Evolutionary conservation across 2,888 invertebrate genomes (phyloP), one percentile per base, ranked within the genome.

Genomic region (Eueremaeus valkanovi): DNA sequence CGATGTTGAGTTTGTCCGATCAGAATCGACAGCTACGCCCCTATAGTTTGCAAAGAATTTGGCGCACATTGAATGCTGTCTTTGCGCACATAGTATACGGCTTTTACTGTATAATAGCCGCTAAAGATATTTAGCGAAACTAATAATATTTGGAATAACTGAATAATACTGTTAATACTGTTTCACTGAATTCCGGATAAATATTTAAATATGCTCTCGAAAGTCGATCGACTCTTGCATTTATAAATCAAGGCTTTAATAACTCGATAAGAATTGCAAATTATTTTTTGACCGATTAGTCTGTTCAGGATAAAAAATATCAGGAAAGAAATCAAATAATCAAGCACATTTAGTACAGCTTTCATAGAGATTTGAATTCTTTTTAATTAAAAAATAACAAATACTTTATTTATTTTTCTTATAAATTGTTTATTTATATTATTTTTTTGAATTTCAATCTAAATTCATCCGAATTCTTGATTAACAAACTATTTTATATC

Each of bases 21-120:
- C 0, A 5, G 11, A 6, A 21, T 31, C 31, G 1, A 36, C 5
- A 63, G 33, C 31, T 63, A 33, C 63, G 63, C 63, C 63, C 63
- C 63, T 63, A 11, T 36, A 33, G 24, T 55, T 3, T 11, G 63
- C n/a, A 63, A 63, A 33, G 33, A 63, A 61, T 61, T 61, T 61
- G 61, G 61, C 61, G 61, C 61, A 61, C 31, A 33, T 61, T 6
- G 5, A 31, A 61, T 61, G 8, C 29, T 5, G 31, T 33, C 8
- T 63, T 29, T 3, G 63, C 63, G 63, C 63, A 63, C 36, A n/a
- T 27, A 33, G 16, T 21, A 18, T 63, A 63, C 33, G 36, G 27
- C 51, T n/a, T 51, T 51, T 51, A 51, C n/a, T 9, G 8, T 55
- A 13, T 24, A 27, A 55, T 27, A 11, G 8, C n/a, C n/a, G n/a